These are phyloP conservation scores for Ficedula albicollis DNA, from an alignment of 2,797 vertebrate species.

Conservation along the genomic window DNA sequence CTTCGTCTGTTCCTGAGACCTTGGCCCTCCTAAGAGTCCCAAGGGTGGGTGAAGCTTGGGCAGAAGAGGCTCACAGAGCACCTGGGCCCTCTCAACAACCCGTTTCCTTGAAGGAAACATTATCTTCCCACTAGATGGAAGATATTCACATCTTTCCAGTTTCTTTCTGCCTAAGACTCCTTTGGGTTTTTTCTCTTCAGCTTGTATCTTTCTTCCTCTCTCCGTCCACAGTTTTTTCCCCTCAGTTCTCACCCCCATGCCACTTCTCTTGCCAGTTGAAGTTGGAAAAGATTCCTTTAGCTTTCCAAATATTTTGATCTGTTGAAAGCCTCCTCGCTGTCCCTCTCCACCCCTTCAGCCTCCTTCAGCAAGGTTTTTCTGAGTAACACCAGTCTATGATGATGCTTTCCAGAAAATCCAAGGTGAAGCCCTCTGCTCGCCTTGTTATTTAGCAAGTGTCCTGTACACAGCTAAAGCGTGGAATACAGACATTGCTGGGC, in stretches of 20 bases:
- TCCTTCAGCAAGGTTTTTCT: neutral
- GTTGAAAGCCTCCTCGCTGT: neutral
- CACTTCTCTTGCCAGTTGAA: slow-evolving; percentile 1
- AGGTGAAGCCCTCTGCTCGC: neutral
- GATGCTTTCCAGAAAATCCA: neutral
- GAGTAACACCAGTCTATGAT: neutral
- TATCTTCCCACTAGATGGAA: neutral
- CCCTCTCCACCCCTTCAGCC: neutral
- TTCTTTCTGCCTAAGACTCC: slow-evolving; percentile 4
- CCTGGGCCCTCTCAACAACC: neutral
- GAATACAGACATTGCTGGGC: neutral
- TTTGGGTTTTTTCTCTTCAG: slow-evolving; percentile 12
- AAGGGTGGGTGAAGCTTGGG: neutral
- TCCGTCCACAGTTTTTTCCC: neutral
- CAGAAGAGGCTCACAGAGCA: slow-evolving; percentile 11
- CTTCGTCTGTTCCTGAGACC: neutral
- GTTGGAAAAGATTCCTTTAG: neutral
- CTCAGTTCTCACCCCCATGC: neutral
- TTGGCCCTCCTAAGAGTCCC: neutral
- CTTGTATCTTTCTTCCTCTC: slow-evolving; percentile 23
- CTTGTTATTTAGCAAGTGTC: neutral
- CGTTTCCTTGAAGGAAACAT: neutral
- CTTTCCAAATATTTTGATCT: neutral
- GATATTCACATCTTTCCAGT: neutral
- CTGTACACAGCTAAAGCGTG: neutral